phyloP scores from a whole-genome alignment of 2,888 invertebrate species.

The Scaptomyza flava region DNA sequence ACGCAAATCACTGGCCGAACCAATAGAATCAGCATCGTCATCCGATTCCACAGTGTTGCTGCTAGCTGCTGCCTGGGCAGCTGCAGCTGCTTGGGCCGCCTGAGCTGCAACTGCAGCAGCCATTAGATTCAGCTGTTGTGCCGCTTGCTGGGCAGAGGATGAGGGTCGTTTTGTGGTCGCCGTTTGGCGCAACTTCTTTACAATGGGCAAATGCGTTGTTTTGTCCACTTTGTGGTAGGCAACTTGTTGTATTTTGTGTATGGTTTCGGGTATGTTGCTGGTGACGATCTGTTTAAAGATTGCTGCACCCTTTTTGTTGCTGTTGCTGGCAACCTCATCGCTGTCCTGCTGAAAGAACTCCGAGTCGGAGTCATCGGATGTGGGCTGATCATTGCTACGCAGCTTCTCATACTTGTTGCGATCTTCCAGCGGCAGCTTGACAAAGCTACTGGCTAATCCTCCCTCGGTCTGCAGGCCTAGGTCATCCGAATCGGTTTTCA shows the following conservation, averaged over 20 bases:
- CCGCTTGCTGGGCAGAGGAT: constrained; percentile 81
- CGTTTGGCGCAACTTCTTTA: constrained; percentile 85
- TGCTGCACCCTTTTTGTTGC: constrained; percentile 76
- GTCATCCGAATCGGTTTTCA: constrained; percentile 80
- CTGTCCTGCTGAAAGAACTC: constrained; percentile 84
- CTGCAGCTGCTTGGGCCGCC: constrained; percentile 49
- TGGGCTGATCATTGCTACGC: constrained; percentile 86
- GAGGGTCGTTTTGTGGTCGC: constrained; percentile 78
- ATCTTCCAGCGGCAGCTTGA: constrained; percentile 88
- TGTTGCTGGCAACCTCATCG: constrained; percentile 52
- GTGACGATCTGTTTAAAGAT: constrained; percentile 85
- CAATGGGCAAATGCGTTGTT: constrained; percentile 83
- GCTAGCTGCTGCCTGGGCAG: constrained; percentile 44
- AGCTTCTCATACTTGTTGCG: constrained; percentile 92
- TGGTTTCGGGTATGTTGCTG: constrained; percentile 86
- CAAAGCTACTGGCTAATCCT: constrained; percentile 83
- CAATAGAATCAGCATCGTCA: constrained; percentile 89
- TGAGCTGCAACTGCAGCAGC: constrained; percentile 71
- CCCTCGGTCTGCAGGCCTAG: constrained; percentile 37
- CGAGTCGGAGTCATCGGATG: constrained; percentile 86
- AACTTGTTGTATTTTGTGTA: constrained; percentile 85
- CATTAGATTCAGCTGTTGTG: constrained; percentile 76
- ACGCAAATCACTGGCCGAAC: constrained; percentile 89
- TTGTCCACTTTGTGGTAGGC: constrained; percentile 86
- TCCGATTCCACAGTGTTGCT: constrained; percentile 68